Conservation (phyloP, 2,797 vertebrate genomes). For the Anabacerthia variegaticeps region DNA sequence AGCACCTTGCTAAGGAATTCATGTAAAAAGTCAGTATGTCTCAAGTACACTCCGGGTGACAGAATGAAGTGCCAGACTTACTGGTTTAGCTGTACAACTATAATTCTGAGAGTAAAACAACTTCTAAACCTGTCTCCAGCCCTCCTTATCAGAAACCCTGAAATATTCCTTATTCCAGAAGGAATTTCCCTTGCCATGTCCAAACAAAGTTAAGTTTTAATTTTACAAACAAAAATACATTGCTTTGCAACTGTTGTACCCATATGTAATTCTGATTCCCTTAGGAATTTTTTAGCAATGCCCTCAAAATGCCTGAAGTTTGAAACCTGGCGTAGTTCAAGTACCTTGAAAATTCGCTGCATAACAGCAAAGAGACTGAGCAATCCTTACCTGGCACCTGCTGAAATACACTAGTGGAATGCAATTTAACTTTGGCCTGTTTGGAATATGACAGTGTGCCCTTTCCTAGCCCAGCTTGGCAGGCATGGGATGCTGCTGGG, state of each 20-base stretch:
- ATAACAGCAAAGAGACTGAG: neutral
- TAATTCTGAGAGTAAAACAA: neutral
- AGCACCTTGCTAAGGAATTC: neutral
- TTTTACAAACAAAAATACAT: neutral
- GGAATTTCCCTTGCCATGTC: neutral
- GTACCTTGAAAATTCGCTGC: neutral
- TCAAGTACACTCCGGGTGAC: neutral
- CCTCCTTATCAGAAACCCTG: neutral
- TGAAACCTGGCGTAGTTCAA: neutral
- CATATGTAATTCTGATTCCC: neutral
- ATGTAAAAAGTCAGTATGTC: neutral
- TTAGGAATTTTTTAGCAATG: neutral
- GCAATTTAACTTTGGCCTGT: neutral
- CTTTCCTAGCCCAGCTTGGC: neutral
- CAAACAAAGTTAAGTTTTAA: neutral
- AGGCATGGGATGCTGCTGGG: fast-evolving
- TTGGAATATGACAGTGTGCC: fast-evolving
- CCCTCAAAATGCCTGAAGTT: neutral
- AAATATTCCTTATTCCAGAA: neutral
- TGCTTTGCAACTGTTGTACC: neutral
- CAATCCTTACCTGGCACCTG: neutral
- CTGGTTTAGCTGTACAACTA: neutral
- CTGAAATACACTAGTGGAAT: neutral
- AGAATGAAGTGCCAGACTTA: neutral
- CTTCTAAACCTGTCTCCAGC: neutral